These are phyloP conservation scores for Trachelus iudaicus DNA, from an alignment of 2,888 invertebrate genomes.

Conservation along the genomic window DNA sequence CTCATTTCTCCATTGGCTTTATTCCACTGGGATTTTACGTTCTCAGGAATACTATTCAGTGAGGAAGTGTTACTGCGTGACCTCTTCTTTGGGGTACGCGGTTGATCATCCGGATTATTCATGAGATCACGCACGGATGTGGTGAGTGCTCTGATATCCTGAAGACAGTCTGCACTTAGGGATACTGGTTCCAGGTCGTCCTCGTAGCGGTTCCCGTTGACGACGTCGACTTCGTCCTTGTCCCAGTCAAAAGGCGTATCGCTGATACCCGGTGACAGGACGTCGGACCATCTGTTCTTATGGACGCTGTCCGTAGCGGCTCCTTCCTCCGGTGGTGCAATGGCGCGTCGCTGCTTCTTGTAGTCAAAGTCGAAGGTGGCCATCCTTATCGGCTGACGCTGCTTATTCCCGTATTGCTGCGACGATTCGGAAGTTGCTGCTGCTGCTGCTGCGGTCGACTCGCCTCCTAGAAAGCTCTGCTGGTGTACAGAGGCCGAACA, in stretches of 20 bases:
- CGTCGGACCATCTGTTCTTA: slow-evolving; percentile 3
- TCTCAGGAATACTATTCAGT: slow-evolving; percentile 38
- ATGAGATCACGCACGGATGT: slow-evolving; percentile 44
- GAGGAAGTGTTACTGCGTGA: slow-evolving; percentile 33
- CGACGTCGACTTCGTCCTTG: slow-evolving; percentile 35
- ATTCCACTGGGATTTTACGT: slow-evolving; percentile 12
- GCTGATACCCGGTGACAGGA: neutral
- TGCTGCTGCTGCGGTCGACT: slow-evolving; percentile 53
- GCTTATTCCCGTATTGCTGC: slow-evolving; percentile 62
- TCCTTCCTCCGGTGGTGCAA: slow-evolving; percentile 12
- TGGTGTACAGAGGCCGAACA: slow-evolving; percentile 60
- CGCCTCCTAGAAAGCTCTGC: slow-evolving; percentile 64
- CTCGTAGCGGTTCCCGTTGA: slow-evolving; percentile 35
- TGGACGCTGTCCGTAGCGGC: slow-evolving; percentile 17
- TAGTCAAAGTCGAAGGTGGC: slow-evolving; percentile 57
- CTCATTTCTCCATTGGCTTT: neutral
- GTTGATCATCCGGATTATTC: slow-evolving; percentile 34
- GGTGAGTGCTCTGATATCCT: slow-evolving; percentile 43
- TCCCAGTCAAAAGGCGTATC: neutral
- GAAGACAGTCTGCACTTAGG: slow-evolving; percentile 43
- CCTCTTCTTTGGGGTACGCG: neutral
- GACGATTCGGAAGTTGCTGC: slow-evolving; percentile 44
- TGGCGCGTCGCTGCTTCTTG: slow-evolving; percentile 38
- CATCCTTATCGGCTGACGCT: slow-evolving; percentile 61
- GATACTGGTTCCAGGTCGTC: slow-evolving; percentile 38